Evolutionary conservation across 2,797 vertebrate genomes (phyloP), one percentile per base, ranked within the genome.

Genomic region (Podarcis lilfordi): DNA sequence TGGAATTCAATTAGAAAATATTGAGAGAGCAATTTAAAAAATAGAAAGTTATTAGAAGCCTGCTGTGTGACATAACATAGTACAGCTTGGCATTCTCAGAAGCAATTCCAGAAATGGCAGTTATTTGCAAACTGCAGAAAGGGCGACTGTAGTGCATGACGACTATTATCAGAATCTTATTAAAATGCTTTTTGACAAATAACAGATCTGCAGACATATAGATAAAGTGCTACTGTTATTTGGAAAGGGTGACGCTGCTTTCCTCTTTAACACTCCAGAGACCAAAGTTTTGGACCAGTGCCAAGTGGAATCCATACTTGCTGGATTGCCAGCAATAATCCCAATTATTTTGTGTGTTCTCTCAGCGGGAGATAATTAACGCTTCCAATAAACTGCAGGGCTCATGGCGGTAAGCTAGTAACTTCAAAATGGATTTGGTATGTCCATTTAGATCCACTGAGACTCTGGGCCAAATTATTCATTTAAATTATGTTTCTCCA

Each of bases 101-200:
- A 77, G 50, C 40, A 91, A 93, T 86, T 89, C 80, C 19, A 89
- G 32, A 82, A 87, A 86, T 80, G 77, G 86, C 86, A 94, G n/a
- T 85, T 90, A 92, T 84, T 89, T 90, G 80, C 88, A 94, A 92
- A n/a, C 21, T 74, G 80, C n/a, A 72, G 66, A 91, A 74, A 87
- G n/a, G 59, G 50, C 79, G 90, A 93, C 25, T 68, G 78, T 92
- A 72, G 87, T 83, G 71, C 88, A 88, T 90, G 89, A 84, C 29
- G 5, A 45, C 84, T 7, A 76, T 86, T 75, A 89, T 32, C 86
- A 89, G 89, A 95, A 94, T 93, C 89, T 90, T 89, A 87, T 89
- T 11, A 92, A 76, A 91, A 89, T 83, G 45, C 50, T 72, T 82
- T 40, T 85, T 71, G 59, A 90, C 71, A 87, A 91, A 89, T 82